Percentiles rank a stretch among this genome's conserved stretches.
Evolutionary conservation across 2,113 vertebrate species (phyloP).

Genomic region (Pedetes capensis): DNA sequence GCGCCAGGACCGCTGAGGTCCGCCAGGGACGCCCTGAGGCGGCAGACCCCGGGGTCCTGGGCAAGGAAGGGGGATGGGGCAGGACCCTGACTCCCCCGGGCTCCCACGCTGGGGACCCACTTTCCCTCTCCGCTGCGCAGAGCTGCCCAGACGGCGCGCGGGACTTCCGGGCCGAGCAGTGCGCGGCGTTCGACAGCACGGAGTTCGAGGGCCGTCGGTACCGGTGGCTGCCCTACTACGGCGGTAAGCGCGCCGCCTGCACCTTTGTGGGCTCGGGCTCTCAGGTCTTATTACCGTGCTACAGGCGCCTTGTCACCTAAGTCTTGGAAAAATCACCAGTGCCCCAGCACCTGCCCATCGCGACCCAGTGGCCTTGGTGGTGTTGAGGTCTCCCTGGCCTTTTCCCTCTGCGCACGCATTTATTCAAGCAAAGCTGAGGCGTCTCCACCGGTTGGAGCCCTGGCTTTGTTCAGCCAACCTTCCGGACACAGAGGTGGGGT

Average conservation of each 20-base stretch:
- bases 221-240: conserved; percentile 95
- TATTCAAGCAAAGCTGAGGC: not conserved
- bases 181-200: conserved; percentile 89
- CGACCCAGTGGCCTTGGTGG: accelerated
- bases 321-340: not conserved
- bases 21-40: too few species aligned
- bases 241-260: conserved; percentile 83
- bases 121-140: conserved; percentile 71
- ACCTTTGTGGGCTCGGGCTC: not conserved
- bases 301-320: not conserved
- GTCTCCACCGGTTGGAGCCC: accelerated
- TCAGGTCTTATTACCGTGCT: not conserved
- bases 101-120: not conserved
- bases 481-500: not conserved
- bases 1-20: accelerated
- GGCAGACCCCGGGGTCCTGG: not conserved
- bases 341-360: accelerated
- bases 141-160: conserved; percentile 89
- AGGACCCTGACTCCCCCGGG: not conserved
- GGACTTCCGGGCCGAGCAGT: conserved; percentile 96
- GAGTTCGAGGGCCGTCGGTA: conserved; percentile 93
- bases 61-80: not conserved
- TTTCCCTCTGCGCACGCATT: accelerated
- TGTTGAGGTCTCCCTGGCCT: not conserved
- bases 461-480: too few species aligned